These are phyloP conservation scores for Heterohyrax brucei DNA, from an alignment of 2,797 vertebrate species.

Conservation along the genomic window DNA sequence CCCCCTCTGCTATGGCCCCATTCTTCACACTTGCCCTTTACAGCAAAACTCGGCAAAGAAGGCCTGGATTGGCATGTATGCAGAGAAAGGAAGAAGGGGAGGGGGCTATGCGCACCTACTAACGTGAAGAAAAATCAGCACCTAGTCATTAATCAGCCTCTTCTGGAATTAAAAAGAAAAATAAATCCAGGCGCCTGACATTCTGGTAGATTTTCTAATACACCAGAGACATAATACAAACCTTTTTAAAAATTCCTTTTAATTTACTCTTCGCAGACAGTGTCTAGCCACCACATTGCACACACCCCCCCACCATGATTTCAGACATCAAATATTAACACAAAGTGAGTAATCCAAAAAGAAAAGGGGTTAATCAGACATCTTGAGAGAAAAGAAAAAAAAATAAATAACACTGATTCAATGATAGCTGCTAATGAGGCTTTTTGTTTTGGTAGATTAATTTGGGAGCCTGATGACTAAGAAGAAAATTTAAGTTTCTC, in stretches of 20 bases:
- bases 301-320: constrained; percentile 71
- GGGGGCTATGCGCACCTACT: constrained; percentile 47
- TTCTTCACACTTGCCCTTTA: constrained; percentile 40
- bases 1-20: not conserved
- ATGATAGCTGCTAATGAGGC: constrained; percentile 83
- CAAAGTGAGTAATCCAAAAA: constrained; percentile 82
- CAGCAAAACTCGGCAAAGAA: constrained; percentile 27
- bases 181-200: constrained; percentile 78
- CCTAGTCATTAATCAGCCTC: constrained; percentile 80
- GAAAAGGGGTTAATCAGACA: constrained; percentile 87
- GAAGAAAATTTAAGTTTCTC: constrained; percentile 82
- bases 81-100: not conserved
- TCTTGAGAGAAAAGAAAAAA: constrained; percentile 76
- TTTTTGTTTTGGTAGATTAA: constrained; percentile 87
- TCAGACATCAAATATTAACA: constrained; percentile 85
- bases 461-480: constrained; percentile 86
- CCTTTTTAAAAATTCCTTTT: constrained; percentile 84
- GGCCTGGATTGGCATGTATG: not conserved
- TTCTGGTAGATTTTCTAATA: constrained; percentile 76
- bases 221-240: constrained; percentile 76
- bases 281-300: constrained; percentile 86
- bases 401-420: constrained; percentile 81
- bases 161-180: constrained; percentile 83
- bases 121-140: constrained; percentile 82
- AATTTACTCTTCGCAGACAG: constrained; percentile 83